Evolutionary conservation across 2,113 vertebrate genomes (phyloP), one percentile per base, ranked within the genome.

Genomic region (Rafetus swinhoei): DNA sequence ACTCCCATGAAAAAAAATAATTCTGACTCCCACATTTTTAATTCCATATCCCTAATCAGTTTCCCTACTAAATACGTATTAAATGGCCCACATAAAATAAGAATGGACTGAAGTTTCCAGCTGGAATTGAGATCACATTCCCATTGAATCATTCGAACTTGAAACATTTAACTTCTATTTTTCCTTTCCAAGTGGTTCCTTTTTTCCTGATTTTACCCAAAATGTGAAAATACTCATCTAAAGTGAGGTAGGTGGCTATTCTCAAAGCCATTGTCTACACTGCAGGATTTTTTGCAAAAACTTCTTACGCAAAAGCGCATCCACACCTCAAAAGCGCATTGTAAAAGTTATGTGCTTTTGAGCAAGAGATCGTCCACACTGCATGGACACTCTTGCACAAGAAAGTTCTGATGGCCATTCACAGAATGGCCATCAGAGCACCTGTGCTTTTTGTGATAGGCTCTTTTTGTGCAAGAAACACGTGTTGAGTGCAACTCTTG

Each of bases 121-220:
- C 80, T 74, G 81, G 56, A 80, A 59, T 56, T 39, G 12, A 72
- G 18, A 91, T 82, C 22, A 82, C 91, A 94, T 91, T 14, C 21
- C 24, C 32, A 45, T 0, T 0, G 0, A 90, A 87, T 88, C 4
- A 84, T 35, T 84, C 72, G 92, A 55, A 91, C 25, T 82, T 29
- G 87, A 93, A 93, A 90, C 89, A 91, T 52, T 81, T 84, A 59
- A 82, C 94, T 8, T 89, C 85, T 35, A 72, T 81, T 87, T 90
- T 76, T 18, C 57, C 21, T 93, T 79, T 91, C 87, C 18, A 87
- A 3, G 53, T 59, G 57, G 7, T 0, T 1, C 1, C 85, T 94
- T 60, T 89, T 14, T 69, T 90, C 90, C 91, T 62, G 88, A 29
- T 69, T 93, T 81, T 92, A 1, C 1, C 18, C 55, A 25, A 25